Evolutionary conservation across 2,113 vertebrate species (phyloP), one percentile per base, ranked within the genome.

Genomic region (Pluvianellus socialis): DNA sequence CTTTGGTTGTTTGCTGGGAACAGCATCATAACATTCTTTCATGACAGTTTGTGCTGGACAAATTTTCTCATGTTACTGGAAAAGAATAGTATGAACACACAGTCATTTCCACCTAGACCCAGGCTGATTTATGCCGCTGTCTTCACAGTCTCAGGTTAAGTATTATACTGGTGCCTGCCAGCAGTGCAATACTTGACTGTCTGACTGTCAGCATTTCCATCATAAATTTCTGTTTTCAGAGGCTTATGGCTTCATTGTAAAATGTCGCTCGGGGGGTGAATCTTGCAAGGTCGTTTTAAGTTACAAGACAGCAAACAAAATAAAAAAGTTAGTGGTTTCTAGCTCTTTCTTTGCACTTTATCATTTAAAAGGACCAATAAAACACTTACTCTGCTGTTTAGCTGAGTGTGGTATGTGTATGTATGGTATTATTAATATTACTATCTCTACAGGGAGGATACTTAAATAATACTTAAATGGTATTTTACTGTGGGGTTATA

Each of bases 271-370:
- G 32, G 52, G 91, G 90, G 92, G 80, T 90, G 95, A 96, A 92
- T 96, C 95, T 93, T 96, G 95, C 95, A 96, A 98, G 96, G 97
- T 96, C 95, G 32, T 97, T 98, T 98, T 96, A 97, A 97, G 86
- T 94, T 97, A 97, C 92, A 97, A 96, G 95, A 96, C 53, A 92
- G 80, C 62, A 82, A 97, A 94, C 88, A 95, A 96, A 92, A 59
- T 75, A 83, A 89, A 96, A 96, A 96, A 96, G 85, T 96, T 94
- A 95, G 97, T 91, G 75, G 44, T 63, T 93, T 94, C 92, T 88
- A 94, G 91, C 95, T 63, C 94, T 92, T 92, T 88, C 95, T 91
- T 70, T 50, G 73, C 58, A 90, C 94, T 95, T 90, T 81, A 88
- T 81, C 71, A 91, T 94, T 84, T 96, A 44, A 77, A 95, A 97